These are phyloP conservation scores for Pecten maximus DNA, from an alignment of 2,888 invertebrate species.

Conservation along the genomic window DNA sequence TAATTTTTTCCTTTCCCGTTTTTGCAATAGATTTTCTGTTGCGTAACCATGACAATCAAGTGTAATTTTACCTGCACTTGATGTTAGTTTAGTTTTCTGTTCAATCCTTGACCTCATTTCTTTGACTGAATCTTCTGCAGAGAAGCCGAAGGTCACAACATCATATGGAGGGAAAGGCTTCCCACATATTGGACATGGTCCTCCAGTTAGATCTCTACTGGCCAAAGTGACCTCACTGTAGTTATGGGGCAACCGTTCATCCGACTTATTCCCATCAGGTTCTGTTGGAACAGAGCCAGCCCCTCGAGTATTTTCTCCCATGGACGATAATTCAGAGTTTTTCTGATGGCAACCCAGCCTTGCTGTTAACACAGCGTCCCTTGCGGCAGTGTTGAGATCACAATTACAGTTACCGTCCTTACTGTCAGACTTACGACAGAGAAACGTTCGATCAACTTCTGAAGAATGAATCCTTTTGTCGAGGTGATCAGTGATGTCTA, in stretches of 20 bases:
- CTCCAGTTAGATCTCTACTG: not conserved
- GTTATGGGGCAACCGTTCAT: not conserved
- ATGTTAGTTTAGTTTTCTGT: conserved; percentile 84
- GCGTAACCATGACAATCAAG: not conserved
- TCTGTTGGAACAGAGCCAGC: not conserved
- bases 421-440: conserved; percentile 62
- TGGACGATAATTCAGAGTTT: not conserved
- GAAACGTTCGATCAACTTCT: conserved; percentile 69
- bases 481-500: conserved; percentile 84
- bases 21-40: no score
- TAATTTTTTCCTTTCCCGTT: no score
- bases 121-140: conserved; percentile 82
- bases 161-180: conserved; percentile 66
- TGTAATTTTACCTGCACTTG: conserved; percentile 84
- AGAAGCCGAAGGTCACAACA: conserved; percentile 80
- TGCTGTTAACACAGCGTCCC: not conserved
- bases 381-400: conserved; percentile 66
- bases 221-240: not conserved
- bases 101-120: conserved; percentile 85
- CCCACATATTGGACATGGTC: conserved; percentile 67
- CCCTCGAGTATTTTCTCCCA: not conserved
- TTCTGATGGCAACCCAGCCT: not conserved
- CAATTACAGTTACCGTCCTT: conserved; percentile 60
- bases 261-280: not conserved
- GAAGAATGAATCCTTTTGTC: conserved; percentile 64